Evolutionary conservation across 2,113 vertebrate species (phyloP).

Genomic region (Hippolais icterina): DNA sequence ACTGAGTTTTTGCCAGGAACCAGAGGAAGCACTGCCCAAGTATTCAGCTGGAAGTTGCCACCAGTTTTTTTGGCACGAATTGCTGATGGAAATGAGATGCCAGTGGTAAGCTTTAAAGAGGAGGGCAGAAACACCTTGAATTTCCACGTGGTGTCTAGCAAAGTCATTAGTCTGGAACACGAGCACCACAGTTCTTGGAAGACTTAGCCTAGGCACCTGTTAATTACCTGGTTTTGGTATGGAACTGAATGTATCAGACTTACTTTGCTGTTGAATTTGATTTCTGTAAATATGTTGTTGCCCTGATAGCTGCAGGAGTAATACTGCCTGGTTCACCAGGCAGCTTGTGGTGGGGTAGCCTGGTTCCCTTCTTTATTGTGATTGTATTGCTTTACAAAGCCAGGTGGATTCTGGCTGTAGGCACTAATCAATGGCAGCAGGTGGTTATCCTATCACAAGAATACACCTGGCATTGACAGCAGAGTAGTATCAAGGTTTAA

Average conservation of each 20-base stretch:
- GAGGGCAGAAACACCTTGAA: neutral
- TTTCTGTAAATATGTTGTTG: neutral
- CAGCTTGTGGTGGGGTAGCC: neutral
- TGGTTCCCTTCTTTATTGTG: neutral
- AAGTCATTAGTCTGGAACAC: neutral
- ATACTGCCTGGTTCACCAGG: neutral
- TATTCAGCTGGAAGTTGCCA: neutral
- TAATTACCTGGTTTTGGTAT: neutral
- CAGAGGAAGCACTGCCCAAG: neutral
- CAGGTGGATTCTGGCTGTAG: neutral
- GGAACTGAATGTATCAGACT: neutral
- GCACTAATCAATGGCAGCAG: neutral
- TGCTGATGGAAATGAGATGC: neutral
- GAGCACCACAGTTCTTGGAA: fast-evolving
- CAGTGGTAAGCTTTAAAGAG: neutral
- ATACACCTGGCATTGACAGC: neutral
- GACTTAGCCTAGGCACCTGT: neutral
- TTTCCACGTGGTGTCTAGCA: neutral
- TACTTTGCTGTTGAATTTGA: neutral
- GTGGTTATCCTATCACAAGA: neutral
- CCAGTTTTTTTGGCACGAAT: neutral
- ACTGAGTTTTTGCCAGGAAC: neutral
- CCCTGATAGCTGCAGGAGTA: neutral
- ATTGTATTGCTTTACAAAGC: neutral
- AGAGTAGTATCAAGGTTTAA: neutral